Conservation (phyloP, 2,888 invertebrate genomes). For the Euplexia lucipara region DNA sequence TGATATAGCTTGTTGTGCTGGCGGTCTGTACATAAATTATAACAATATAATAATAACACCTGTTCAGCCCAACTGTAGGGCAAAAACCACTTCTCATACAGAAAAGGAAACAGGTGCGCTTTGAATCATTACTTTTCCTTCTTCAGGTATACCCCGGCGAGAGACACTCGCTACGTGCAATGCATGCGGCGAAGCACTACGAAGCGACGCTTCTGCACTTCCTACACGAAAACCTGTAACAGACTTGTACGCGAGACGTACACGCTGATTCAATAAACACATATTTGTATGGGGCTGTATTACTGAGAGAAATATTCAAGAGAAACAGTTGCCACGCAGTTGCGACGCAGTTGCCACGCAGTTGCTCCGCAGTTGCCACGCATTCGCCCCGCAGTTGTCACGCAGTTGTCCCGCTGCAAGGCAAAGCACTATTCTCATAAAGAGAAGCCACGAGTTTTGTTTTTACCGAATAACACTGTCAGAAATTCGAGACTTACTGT, state of each 20-base stretch:
- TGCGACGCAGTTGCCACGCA: slow-evolving; percentile 25
- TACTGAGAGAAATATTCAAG: slow-evolving; percentile 11
- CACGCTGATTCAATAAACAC: slow-evolving; percentile 9
- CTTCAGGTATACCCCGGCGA: slow-evolving; percentile 98
- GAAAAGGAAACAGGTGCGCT: no score
- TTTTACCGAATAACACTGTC: background rate
- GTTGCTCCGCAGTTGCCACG: slow-evolving; percentile 11
- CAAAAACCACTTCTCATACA: no score
- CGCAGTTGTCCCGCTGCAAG: slow-evolving; percentile 8
- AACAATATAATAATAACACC: no score
- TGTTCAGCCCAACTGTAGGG: no score
- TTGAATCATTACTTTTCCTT: background rate
- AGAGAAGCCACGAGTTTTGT: background rate
- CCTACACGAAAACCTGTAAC: slow-evolving; percentile 92
- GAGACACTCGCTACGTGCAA: slow-evolving; percentile 97
- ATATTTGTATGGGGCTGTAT: slow-evolving; percentile 24
- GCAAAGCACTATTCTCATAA: background rate
- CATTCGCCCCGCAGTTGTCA: slow-evolving; percentile 28
- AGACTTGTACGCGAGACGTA: background rate
- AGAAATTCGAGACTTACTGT: background rate
- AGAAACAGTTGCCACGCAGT: slow-evolving; percentile 26
- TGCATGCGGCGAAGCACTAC: slow-evolving; percentile 98
- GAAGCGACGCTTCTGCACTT: slow-evolving; percentile 98
- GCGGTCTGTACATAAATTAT: no score
- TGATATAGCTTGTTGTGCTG: no score